Conservation (phyloP, 1,140 invertebrate genomes). For the Sitodiplosis mosellana region DNA sequence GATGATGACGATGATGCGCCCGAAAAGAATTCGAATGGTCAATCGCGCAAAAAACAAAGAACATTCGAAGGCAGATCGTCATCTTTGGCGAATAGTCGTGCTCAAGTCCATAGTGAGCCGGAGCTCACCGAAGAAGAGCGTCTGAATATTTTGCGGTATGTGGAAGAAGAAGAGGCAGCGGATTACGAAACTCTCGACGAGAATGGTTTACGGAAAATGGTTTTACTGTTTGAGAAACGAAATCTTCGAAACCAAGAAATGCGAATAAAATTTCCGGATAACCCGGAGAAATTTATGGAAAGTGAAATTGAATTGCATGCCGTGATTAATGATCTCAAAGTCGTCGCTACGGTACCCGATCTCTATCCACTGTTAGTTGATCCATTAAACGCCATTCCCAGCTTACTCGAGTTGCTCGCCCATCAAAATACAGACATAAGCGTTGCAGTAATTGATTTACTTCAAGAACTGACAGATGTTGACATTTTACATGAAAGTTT, state of each 20-base stretch:
- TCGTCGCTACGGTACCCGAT: slow-evolving; percentile 87
- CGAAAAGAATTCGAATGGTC: slow-evolving; percentile 19
- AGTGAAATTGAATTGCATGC: slow-evolving; percentile 93
- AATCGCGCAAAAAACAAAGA: background rate
- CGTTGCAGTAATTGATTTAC: slow-evolving; percentile 59
- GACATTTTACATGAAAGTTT: slow-evolving; percentile 85
- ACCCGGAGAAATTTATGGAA: slow-evolving; percentile 98
- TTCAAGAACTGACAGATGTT: slow-evolving; percentile 90
- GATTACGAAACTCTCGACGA: slow-evolving; percentile 73
- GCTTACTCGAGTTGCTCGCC: slow-evolving; percentile 76
- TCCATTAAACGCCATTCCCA: slow-evolving; percentile 66
- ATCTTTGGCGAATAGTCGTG: no score
- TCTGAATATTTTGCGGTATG: slow-evolving; percentile 61
- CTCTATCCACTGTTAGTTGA: slow-evolving; percentile 85
- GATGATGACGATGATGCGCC: slow-evolving; percentile 34
- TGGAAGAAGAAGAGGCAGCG: slow-evolving; percentile 61
- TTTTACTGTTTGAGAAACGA: slow-evolving; percentile 86
- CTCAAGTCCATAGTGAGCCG: slow-evolving; percentile 21
- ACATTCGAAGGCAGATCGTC: background rate
- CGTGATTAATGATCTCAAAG: slow-evolving; percentile 81
- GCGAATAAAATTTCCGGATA: slow-evolving; percentile 95
- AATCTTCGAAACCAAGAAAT: slow-evolving; percentile 92
- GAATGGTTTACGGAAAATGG: slow-evolving; percentile 66
- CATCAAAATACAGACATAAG: slow-evolving; percentile 96
- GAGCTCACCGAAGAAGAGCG: slow-evolving; percentile 44